Percentiles rank a stretch among this genome's conserved stretches.
Evolutionary conservation across 2,113 vertebrate species (phyloP).

Genomic region (Myocastor coypus): DNA sequence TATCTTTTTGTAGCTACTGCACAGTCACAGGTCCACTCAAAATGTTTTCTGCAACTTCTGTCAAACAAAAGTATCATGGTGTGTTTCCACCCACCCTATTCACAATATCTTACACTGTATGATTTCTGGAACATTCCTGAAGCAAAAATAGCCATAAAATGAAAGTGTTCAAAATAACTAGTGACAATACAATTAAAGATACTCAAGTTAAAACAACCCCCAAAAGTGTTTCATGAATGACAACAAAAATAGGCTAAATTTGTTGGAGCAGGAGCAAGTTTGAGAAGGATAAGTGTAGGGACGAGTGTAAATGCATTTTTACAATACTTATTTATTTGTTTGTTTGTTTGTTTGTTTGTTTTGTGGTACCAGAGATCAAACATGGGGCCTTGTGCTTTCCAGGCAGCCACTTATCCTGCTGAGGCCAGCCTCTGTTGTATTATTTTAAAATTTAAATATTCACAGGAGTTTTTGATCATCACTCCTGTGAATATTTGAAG

Average conservation of each 20-base stretch:
- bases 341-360: too few species aligned
- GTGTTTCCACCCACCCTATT: neutral
- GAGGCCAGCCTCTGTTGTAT: too few species aligned
- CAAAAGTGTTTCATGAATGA: neutral
- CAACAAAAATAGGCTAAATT: neutral
- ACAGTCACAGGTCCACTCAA: neutral
- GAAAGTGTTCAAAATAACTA: neutral
- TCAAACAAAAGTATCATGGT: neutral
- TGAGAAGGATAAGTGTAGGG: neutral
- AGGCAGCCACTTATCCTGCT: too few species aligned
- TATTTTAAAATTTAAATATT: neutral
- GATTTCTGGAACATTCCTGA: neutral
- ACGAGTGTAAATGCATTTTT: neutral
- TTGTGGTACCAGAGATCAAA: too few species aligned
- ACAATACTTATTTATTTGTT: neutral
- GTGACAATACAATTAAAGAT: neutral
- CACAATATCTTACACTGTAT: neutral
- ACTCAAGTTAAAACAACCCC: neutral
- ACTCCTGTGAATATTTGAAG: too few species aligned
- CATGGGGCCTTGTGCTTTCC: too few species aligned
- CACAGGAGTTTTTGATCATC: neutral
- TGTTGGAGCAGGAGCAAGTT: neutral
- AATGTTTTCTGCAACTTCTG: neutral
- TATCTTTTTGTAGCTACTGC: neutral
- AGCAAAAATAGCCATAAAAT: neutral